phyloP scores from a whole-genome alignment of 2,797 vertebrate genomes.

The Melanotaenia nigrans region DNA sequence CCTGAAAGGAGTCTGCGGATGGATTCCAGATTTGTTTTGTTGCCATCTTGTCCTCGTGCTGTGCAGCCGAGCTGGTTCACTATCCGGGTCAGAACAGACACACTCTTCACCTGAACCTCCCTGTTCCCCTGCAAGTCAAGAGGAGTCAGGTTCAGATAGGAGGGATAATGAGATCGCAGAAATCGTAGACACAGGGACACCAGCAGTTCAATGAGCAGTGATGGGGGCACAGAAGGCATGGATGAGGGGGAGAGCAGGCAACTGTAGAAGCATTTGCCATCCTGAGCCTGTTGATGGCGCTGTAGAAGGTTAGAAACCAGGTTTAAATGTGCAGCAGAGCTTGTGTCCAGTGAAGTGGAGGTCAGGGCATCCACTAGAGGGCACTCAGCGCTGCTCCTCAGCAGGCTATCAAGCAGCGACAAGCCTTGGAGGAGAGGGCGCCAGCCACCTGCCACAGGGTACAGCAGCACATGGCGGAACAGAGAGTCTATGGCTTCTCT shows the following conservation, averaged over 20 bases:
- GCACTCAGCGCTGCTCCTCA: slow-evolving; percentile 88
- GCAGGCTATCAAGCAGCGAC: slow-evolving; percentile 90
- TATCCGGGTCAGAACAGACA: slow-evolving; percentile 91
- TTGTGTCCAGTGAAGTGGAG: slow-evolving; percentile 90
- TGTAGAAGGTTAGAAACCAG: slow-evolving; percentile 94
- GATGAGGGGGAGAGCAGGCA: slow-evolving; percentile 80
- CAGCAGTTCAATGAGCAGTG: slow-evolving; percentile 91
- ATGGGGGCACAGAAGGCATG: slow-evolving; percentile 77
- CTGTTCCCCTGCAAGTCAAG: slow-evolving; percentile 91
- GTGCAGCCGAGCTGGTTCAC: slow-evolving; percentile 84
- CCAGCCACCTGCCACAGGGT: slow-evolving; percentile 89
- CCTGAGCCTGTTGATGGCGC: slow-evolving; percentile 92
- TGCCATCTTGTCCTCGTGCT: slow-evolving; percentile 68
- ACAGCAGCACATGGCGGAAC: slow-evolving; percentile 92
- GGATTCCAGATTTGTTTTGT: slow-evolving; percentile 66
- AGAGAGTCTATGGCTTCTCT: slow-evolving; percentile 88
- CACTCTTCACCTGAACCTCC: slow-evolving; percentile 96
- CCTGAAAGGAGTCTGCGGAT: slow-evolving; percentile 84
- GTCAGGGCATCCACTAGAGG: slow-evolving; percentile 91
- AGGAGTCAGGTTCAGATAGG: slow-evolving; percentile 85
- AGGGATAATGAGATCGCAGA: slow-evolving; percentile 93
- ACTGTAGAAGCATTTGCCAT: slow-evolving; percentile 91
- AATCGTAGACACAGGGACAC: slow-evolving; percentile 91
- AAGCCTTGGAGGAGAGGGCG: slow-evolving; percentile 90
- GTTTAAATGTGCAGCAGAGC: slow-evolving; percentile 92